Evolutionary conservation across 2,888 invertebrate species (phyloP).

Genomic region (Drosophila paranaensis): DNA sequence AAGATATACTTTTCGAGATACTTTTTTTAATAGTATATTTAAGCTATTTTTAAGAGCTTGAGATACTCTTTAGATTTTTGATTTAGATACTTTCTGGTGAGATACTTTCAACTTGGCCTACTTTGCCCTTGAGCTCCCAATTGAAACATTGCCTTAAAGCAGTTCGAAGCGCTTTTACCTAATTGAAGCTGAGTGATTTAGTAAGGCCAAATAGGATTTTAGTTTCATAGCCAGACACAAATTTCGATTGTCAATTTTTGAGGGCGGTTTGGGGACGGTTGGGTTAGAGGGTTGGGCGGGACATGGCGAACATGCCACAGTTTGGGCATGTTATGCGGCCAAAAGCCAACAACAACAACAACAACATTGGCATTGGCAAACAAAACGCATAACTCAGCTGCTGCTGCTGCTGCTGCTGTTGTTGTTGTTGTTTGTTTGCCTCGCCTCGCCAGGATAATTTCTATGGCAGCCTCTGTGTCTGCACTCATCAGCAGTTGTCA

Average conservation of each 20-base stretch:
- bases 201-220: not conserved
- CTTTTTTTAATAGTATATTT: too few relatives aligned
- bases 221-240: conserved; percentile 10
- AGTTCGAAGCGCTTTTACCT: conserved; percentile 2
- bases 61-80: not conserved
- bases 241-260: conserved; percentile 10
- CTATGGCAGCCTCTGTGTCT: conserved; percentile 55
- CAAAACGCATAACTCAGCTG: conserved; percentile 48
- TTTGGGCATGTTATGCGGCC: conserved; percentile 54
- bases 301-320: conserved; percentile 40
- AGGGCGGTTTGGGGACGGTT: not conserved
- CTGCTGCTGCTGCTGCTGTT: not conserved
- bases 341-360: conserved; percentile 20
- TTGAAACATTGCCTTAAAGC: not conserved
- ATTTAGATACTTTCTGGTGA: not conserved
- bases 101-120: not conserved
- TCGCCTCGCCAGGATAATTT: conserved; percentile 62
- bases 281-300: not conserved
- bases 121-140: not conserved
- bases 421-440: conserved; percentile 17
- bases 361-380: conserved; percentile 16
- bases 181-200: conserved; percentile 15
- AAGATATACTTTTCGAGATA: too few relatives aligned
- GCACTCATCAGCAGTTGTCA: conserved; percentile 21
- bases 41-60: not conserved